These are phyloP conservation scores for Cromileptes altivelis DNA, from an alignment of 2,113 vertebrate genomes.

Conservation along the genomic window DNA sequence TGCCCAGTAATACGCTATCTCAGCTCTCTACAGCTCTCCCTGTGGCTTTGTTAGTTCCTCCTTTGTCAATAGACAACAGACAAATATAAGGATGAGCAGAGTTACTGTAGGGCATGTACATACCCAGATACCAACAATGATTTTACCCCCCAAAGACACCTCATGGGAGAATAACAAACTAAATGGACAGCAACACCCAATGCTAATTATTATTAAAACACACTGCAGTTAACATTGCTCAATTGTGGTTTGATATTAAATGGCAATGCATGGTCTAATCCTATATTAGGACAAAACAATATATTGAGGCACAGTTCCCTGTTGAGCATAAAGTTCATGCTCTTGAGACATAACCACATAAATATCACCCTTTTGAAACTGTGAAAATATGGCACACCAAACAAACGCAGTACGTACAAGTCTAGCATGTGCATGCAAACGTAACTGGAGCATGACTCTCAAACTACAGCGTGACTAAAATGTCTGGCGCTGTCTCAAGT, in stretches of 20 bases:
- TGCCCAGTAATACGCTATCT: constrained; percentile 66
- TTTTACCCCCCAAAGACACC: constrained; percentile 8
- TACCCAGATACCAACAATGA: constrained; percentile 19
- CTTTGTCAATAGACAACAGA: constrained; percentile 56
- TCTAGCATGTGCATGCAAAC: background rate
- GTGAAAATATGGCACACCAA: background rate
- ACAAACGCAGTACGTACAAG: background rate
- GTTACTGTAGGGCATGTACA: constrained; percentile 4
- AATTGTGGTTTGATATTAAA: background rate
- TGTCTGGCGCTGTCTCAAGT: background rate
- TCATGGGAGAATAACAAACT: background rate
- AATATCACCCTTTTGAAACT: background rate
- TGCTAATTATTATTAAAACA: background rate
- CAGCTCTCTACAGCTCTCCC: constrained; percentile 55
- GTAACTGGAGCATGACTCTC: background rate
- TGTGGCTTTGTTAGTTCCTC: constrained; percentile 60
- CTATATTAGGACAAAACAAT: background rate
- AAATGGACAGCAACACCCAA: background rate
- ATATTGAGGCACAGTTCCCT: background rate
- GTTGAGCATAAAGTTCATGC: background rate
- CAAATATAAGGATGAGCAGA: constrained; percentile 31
- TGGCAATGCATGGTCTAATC: background rate
- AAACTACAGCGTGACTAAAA: background rate
- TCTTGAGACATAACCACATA: background rate
- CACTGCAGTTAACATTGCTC: background rate